These are phyloP conservation scores for Drosophila atripex DNA, from an alignment of 2,888 invertebrate species.

Conservation along the genomic window DNA sequence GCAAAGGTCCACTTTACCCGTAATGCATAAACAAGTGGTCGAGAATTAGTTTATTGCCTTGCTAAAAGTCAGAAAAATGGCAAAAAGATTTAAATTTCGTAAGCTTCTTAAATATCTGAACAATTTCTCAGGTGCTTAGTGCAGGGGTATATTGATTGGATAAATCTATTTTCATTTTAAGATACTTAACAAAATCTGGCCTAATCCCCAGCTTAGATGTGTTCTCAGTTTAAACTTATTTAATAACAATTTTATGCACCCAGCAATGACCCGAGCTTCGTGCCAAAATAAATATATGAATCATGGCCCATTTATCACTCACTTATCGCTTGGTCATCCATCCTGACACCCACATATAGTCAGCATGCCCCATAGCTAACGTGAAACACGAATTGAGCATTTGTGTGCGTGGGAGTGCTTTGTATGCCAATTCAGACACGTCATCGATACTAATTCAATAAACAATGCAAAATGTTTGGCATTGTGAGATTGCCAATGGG, in stretches of 20 bases:
- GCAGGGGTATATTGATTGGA: too few relatives aligned
- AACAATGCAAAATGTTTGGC: constrained; percentile 54
- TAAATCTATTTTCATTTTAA: too few relatives aligned
- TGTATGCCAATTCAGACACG: constrained; percentile 31
- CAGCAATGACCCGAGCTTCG: not conserved
- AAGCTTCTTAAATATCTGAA: not conserved
- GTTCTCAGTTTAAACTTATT: not conserved
- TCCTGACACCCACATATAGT: not conserved
- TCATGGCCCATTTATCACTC: constrained; percentile 13
- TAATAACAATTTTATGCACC: not conserved
- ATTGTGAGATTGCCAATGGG: constrained; percentile 18
- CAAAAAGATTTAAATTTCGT: not conserved
- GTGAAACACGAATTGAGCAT: constrained; percentile 10
- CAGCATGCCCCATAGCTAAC: constrained; percentile 8
- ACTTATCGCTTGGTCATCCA: constrained; percentile 20
- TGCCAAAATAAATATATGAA: constrained; percentile 2
- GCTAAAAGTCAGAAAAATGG: not conserved
- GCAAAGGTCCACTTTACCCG: constrained; percentile 4
- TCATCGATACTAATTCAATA: constrained; percentile 65
- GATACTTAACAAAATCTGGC: not conserved
- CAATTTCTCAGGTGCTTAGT: too few relatives aligned
- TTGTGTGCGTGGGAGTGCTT: constrained; percentile 14
- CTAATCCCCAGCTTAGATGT: not conserved
- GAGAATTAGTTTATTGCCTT: constrained; percentile 1
- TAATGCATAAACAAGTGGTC: not conserved